Evolutionary conservation across 2,113 vertebrate species (phyloP).

Genomic region (Actinemys pallida): DNA sequence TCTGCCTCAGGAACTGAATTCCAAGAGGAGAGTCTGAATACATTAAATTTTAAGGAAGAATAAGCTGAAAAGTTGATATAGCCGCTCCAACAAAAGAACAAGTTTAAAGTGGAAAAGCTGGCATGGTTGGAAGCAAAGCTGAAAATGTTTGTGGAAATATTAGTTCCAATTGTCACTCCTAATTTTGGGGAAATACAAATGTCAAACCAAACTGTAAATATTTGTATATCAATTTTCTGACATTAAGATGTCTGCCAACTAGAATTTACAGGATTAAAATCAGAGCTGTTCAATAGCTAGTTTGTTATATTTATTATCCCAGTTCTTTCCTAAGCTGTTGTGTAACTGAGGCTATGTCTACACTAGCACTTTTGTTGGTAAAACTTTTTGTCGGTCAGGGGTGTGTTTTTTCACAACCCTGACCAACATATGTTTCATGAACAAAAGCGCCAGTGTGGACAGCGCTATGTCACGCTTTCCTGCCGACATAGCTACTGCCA

Average conservation of each 20-base stretch:
- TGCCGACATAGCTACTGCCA: no score
- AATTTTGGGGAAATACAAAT: not conserved
- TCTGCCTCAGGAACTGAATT: slow-evolving; percentile 7
- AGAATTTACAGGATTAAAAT: slow-evolving; percentile 48
- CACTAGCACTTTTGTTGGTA: no score
- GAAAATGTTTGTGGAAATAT: not conserved
- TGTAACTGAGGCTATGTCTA: no score
- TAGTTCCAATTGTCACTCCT: not conserved
- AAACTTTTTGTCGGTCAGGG: no score
- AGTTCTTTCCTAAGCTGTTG: slow-evolving; percentile 46
- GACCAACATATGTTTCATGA: no score
- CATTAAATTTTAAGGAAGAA: not conserved
- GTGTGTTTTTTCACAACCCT: no score
- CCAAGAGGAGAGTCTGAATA: not conserved
- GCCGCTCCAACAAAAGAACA: slow-evolving; percentile 2
- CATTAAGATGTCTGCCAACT: slow-evolving; percentile 15
- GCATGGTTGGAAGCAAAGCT: not conserved
- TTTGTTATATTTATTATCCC: slow-evolving; percentile 39
- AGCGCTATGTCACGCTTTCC: no score
- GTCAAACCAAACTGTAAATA: not conserved
- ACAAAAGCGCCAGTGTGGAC: no score
- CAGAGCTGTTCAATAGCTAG: slow-evolving; percentile 12
- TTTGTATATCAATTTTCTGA: not conserved
- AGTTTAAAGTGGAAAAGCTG: not conserved
- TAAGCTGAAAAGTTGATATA: not conserved